Evolutionary conservation across 2,113 vertebrate species (phyloP).

Genomic region (Boulengeromyrus knoepffleri): DNA sequence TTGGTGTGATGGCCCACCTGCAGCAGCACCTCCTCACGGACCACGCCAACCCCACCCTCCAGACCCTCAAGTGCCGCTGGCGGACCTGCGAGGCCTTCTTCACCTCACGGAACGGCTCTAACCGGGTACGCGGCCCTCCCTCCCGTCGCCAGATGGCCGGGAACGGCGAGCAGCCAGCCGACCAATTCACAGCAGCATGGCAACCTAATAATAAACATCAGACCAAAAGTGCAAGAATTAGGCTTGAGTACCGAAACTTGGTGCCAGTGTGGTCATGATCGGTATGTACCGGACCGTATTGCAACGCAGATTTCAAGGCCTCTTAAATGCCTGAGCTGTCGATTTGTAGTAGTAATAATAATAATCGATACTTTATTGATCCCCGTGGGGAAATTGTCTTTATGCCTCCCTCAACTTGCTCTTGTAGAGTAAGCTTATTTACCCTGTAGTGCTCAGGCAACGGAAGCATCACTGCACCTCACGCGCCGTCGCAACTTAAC

Average conservation of each 20-base stretch:
- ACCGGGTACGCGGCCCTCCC: slow-evolving; percentile 65
- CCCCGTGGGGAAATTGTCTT: too few relatives aligned
- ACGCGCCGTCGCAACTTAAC: not conserved
- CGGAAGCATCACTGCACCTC: not conserved
- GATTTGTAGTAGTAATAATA: not conserved
- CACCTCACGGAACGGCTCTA: slow-evolving; percentile 72
- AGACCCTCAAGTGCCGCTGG: slow-evolving; percentile 87
- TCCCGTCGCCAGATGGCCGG: not conserved
- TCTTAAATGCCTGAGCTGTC: not conserved
- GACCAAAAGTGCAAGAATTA: too few relatives aligned
- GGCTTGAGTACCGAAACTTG: too few relatives aligned
- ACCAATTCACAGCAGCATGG: not conserved
- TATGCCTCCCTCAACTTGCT: too few relatives aligned
- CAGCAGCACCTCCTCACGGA: slow-evolving; percentile 81
- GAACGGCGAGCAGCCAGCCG: not conserved
- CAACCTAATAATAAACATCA: not conserved
- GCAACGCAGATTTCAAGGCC: not conserved
- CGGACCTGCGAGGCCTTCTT: slow-evolving; percentile 87
- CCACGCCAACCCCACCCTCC: slow-evolving; percentile 70
- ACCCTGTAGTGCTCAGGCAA: not conserved
- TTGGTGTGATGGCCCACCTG: slow-evolving; percentile 81
- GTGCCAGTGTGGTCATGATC: too few relatives aligned
- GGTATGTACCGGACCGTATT: too few relatives aligned
- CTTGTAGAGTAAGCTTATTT: not conserved
- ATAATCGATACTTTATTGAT: too few relatives aligned